Evolutionary conservation across 37 sponge, comb jelly and placozoan species (phyloP), one percentile per base, ranked within the genome.

Genomic region (Aphrocallistes beatrix): DNA sequence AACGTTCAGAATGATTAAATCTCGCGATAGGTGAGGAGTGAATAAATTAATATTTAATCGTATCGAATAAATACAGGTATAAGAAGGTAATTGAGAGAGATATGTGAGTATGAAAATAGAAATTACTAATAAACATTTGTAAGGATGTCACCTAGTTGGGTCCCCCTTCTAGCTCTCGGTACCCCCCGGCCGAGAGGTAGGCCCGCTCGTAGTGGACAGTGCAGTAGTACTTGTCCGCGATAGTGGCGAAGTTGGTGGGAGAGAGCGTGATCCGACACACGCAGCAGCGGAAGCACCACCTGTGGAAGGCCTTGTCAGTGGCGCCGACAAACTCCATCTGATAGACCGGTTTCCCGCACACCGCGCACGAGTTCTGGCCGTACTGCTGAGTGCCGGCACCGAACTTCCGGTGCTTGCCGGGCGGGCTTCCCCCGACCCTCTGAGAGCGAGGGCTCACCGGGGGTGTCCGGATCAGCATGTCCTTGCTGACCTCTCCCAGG

Each of bases 291-390:
- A 90, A 90, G 83, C 90, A 90, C 37, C 47, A 28, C 82, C 87
- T 86, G 87, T 90, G 90, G 38, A 90, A 45, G 25, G 90, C 50
- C 34, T 87, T 39, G 38, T 90, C 90, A 51, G 87, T 87, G 48
- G 85, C 90, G 9, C 87, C 85, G 25, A 90, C 87, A 50, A 83
- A 90, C 75, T 90, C 90, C 37, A 88, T 83, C 23, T 87, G 88
- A 45, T 90, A 90, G 17, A 90, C 87, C 40, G 21, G 38, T 37
- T 87, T 87, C 28, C 83, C 42, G 39, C 90, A 90, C 3, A 90
- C 37, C 39, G 49, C 25, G 39, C 90, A 90, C 87, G 84, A 40
- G 86, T 32, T 81, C 36, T 86, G 81, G n/a, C 49, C 38, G 38
- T 37, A 81, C 86, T 86, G 86, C 38, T 86, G 86, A 69, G 86